A percentile compares a stretch with the other conserved stretches of the same genome.
These are phyloP conservation scores for Ochotona curzoniae DNA, from an alignment of 2,113 vertebrate genomes.

Conservation along the genomic window DNA sequence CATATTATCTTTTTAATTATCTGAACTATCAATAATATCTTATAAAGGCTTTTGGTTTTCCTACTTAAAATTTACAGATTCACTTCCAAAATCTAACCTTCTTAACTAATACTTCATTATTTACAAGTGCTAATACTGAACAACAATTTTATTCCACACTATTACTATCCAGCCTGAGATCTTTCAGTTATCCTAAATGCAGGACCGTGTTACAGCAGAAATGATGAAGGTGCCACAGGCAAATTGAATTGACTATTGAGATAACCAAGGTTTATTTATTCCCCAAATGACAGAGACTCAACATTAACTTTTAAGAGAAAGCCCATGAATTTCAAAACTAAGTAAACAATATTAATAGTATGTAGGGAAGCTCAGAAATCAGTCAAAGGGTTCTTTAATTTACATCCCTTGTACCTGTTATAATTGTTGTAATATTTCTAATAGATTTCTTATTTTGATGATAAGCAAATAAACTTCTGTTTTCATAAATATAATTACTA, in stretches of 20 bases:
- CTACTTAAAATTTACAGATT: neutral
- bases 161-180: neutral
- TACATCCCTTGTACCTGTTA: neutral
- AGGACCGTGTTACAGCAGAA: neutral
- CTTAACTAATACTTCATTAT: neutral
- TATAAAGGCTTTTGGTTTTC: neutral
- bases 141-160: neutral
- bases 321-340: neutral
- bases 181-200: neutral
- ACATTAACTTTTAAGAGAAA: neutral
- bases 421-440: neutral
- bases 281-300: neutral
- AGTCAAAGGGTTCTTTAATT: neutral
- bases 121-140: neutral
- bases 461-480: neutral
- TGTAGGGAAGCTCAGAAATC: neutral
- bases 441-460: neutral
- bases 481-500: neutral
- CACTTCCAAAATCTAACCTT: neutral
- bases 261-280: neutral
- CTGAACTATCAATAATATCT: neutral
- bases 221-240: neutral
- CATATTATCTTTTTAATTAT: neutral
- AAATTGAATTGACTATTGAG: neutral
- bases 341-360: neutral